Conservation (phyloP, 2,113 vertebrate species). For the Scomber colias region DNA sequence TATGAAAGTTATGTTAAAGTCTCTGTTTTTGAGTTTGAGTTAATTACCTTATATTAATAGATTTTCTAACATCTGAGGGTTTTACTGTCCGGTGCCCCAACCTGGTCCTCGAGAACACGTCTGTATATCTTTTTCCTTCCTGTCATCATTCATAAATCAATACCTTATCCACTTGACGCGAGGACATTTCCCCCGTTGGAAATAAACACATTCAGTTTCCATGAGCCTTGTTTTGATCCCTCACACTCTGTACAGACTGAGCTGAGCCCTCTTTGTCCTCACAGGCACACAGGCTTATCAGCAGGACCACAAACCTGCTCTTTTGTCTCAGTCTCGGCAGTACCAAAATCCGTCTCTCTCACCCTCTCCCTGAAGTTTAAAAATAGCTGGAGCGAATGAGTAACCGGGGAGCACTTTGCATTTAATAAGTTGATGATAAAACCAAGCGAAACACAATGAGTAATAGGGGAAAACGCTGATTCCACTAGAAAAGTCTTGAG, state of each 20-base stretch:
- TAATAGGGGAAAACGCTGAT: constrained; percentile 41
- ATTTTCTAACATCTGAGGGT: neutral
- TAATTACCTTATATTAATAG: neutral
- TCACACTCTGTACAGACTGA: constrained; percentile 19
- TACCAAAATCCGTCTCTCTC: constrained; percentile 37
- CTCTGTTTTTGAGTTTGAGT: too few relatives aligned
- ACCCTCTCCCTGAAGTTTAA: constrained; percentile 46
- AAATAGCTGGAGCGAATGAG: constrained; percentile 61
- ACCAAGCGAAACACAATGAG: constrained; percentile 40
- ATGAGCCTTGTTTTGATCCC: constrained; percentile 45
- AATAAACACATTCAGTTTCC: constrained; percentile 45
- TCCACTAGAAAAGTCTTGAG: constrained; percentile 12
- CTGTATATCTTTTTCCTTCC: constrained; percentile 3
- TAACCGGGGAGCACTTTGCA: constrained; percentile 42
- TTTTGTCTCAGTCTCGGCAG: constrained; percentile 58
- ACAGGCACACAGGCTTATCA: constrained; percentile 59
- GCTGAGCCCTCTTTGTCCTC: constrained; percentile 50
- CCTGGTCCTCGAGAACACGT: neutral
- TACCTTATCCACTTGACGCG: constrained; percentile 20
- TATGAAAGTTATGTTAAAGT: too few relatives aligned
- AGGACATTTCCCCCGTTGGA: constrained; percentile 11
- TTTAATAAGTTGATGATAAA: constrained; percentile 67
- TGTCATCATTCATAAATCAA: constrained; percentile 21
- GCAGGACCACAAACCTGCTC: constrained; percentile 58
- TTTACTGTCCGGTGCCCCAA: neutral